Conservation (phyloP, 53 echinoderm and acorn worm genomes). For the Luidia sarsii region DNA sequence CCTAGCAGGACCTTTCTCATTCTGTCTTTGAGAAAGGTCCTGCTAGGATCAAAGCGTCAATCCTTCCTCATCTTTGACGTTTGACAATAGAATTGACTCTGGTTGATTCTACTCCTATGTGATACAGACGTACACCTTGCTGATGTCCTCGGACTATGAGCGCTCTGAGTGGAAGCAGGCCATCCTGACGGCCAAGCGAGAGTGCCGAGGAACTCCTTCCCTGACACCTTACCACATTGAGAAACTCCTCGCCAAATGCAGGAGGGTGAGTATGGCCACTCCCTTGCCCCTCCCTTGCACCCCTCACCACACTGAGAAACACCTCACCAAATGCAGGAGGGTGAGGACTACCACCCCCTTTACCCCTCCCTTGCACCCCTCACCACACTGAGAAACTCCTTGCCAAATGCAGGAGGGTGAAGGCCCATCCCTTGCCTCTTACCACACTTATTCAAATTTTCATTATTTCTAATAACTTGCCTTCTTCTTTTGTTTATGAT, state of each 20-base stretch:
- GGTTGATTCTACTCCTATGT: not conserved
- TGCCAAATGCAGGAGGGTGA: constrained; percentile 86
- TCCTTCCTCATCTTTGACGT: too few species aligned
- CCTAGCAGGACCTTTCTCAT: too few species aligned
- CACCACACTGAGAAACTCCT: constrained; percentile 92
- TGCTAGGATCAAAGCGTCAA: too few species aligned
- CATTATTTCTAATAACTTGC: not conserved
- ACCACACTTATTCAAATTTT: too few species aligned
- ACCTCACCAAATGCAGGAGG: constrained; percentile 84
- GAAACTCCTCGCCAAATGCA: constrained; percentile 86
- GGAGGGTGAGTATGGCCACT: constrained; percentile 84
- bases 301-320: constrained; percentile 88
- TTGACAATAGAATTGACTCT: too few species aligned
- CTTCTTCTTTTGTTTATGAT: not conserved
- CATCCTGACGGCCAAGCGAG: constrained; percentile 82
- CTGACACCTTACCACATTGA: constrained; percentile 92
- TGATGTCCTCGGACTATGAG: constrained; percentile 99
- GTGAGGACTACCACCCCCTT: too few species aligned
- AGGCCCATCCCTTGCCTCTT: too few species aligned
- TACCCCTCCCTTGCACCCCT: too few species aligned
- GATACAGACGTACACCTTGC: constrained; percentile 81
- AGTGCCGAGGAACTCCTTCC: constrained; percentile 78
- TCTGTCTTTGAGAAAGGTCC: too few species aligned
- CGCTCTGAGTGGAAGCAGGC: constrained; percentile 94
- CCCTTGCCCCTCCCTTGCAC: too few species aligned